Conservation (phyloP, 2,888 invertebrate species). For the Drosophila recens region DNA sequence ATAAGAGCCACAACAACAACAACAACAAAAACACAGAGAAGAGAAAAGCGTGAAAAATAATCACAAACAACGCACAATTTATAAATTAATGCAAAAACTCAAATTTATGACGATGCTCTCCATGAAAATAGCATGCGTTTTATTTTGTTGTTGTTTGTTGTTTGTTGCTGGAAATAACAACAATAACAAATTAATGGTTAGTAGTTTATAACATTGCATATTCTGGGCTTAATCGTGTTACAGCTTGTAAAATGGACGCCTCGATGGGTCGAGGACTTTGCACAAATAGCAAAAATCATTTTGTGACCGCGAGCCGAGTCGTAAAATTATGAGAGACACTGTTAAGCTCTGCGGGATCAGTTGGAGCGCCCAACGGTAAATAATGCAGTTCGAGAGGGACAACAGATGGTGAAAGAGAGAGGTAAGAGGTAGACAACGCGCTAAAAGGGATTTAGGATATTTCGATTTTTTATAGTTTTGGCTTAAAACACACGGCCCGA, state of each 20-base stretch:
- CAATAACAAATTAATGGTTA: conserved; percentile 54
- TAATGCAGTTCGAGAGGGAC: conserved; percentile 29
- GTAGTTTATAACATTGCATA: conserved; percentile 56
- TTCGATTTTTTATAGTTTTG: conserved; percentile 67
- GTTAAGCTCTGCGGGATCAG: conserved; percentile 80
- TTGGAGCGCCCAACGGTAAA: conserved; percentile 56
- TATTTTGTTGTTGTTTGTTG: not conserved
- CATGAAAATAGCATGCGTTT: conserved; percentile 18
- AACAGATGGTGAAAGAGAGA: not conserved
- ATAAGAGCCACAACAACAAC: conserved; percentile 21
- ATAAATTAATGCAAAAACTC: conserved; percentile 56
- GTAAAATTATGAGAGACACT: conserved; percentile 73
- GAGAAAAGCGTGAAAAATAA: conserved; percentile 42
- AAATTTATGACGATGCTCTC: conserved; percentile 48
- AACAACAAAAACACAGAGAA: not conserved
- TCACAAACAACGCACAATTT: conserved; percentile 52
- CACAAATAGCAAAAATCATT: conserved; percentile 54
- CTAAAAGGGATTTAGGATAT: conserved; percentile 69
- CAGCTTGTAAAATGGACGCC: conserved; percentile 60
- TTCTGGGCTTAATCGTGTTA: conserved; percentile 59
- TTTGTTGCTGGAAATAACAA: conserved; percentile 27
- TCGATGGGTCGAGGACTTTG: conserved; percentile 36
- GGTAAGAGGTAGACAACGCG: not conserved
- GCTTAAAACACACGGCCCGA: conserved; percentile 41
- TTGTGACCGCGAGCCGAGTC: conserved; percentile 56